These are phyloP conservation scores for Bombylius discolor DNA, from an alignment of 2,888 invertebrate genomes.

Conservation along the genomic window DNA sequence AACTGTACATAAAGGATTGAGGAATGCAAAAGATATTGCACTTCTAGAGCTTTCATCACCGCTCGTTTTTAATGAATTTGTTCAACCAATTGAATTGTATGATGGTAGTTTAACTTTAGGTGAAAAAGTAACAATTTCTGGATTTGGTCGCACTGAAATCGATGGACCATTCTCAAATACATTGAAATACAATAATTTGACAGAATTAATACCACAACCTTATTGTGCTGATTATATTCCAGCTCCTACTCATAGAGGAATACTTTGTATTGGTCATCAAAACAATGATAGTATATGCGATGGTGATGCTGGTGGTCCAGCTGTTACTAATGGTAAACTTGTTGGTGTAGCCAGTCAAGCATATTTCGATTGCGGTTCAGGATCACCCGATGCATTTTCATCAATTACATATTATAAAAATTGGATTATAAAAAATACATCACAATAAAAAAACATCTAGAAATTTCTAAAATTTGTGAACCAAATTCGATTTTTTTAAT, in stretches of 20 bases:
- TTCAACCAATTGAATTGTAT: constrained; percentile 22
- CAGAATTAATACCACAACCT: not conserved
- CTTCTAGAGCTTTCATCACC: constrained; percentile 23
- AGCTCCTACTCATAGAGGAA: not conserved
- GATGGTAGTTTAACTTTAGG: constrained; percentile 18
- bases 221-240: not conserved
- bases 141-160: constrained; percentile 25
- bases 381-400: constrained; percentile 28
- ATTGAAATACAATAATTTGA: constrained; percentile 19
- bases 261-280: constrained; percentile 21
- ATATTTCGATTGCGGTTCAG: constrained; percentile 21
- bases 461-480: too few species aligned
- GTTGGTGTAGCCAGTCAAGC: constrained; percentile 29
- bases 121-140: constrained; percentile 20
- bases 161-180: constrained; percentile 19
- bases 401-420: constrained; percentile 19
- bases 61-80: constrained; percentile 17
- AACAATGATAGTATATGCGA: constrained; percentile 23
- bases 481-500: too few species aligned
- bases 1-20: constrained; percentile 22
- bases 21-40: constrained; percentile 24
- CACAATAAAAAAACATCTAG: too few species aligned
- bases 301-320: constrained; percentile 32
- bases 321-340: constrained; percentile 22
- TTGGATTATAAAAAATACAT: constrained; percentile 21